Percentiles rank a stretch among this genome's conserved stretches.
Conservation (phyloP, 2,797 vertebrate species). For the Tangara arthus region DNA sequence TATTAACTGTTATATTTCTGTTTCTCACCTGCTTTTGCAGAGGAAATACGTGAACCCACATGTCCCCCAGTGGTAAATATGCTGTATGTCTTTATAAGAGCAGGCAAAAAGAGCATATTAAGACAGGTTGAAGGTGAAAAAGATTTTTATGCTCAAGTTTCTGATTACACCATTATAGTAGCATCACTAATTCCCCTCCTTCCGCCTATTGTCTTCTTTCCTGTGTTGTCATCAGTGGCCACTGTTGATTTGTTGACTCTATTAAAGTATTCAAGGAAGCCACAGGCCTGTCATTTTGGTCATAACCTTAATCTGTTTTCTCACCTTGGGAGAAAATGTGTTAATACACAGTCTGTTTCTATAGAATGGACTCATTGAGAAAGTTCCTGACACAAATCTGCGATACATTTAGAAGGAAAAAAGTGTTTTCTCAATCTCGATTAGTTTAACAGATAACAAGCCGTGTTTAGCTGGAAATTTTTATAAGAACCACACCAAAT, state of each 20-base stretch:
- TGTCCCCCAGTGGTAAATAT: neutral
- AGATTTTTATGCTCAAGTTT: constrained; percentile 40
- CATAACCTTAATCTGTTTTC: constrained; percentile 70
- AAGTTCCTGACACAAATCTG: constrained; percentile 4
- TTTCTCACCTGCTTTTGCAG: neutral
- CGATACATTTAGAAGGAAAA: neutral
- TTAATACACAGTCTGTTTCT: constrained; percentile 42
- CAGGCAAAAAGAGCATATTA: constrained; percentile 20
- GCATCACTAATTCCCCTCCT: constrained; percentile 38
- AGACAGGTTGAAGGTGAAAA: constrained; percentile 23
- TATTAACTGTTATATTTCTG: neutral
- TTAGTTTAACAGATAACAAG: neutral
- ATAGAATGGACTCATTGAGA: neutral
- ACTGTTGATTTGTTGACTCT: constrained; percentile 64
- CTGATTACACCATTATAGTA: constrained; percentile 28
- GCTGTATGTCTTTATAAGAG: neutral
- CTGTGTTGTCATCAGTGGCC: constrained; percentile 56
- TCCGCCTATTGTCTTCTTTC: constrained; percentile 43
- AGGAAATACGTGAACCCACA: neutral
- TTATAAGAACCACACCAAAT: neutral
- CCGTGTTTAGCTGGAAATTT: neutral
- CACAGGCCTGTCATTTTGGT: constrained; percentile 65
- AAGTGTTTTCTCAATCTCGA: neutral
- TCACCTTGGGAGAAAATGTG: constrained; percentile 68
- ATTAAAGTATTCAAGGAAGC: constrained; percentile 60